Evolutionary conservation across 2,888 invertebrate genomes (phyloP).

Genomic region (Schizaphis graminum): DNA sequence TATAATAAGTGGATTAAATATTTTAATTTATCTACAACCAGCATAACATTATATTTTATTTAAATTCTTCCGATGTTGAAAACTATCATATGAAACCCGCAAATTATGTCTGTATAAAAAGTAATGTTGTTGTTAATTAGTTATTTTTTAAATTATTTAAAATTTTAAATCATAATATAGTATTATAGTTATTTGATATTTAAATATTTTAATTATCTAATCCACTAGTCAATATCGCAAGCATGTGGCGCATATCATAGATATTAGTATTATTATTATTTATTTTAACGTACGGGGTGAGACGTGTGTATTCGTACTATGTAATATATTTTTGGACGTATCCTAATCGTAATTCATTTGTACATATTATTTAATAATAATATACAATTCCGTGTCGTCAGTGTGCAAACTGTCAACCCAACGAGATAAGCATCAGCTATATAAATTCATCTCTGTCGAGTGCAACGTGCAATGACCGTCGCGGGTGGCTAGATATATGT

Average conservation of each 20-base stretch:
- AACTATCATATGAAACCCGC: neutral
- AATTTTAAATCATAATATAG: neutral
- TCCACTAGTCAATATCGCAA: slow-evolving; percentile 35
- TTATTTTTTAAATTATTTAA: neutral
- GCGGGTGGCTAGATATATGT: slow-evolving; percentile 1
- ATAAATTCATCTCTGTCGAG: slow-evolving; percentile 38
- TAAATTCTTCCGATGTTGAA: neutral
- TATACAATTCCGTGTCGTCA: neutral
- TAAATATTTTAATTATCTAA: slow-evolving; percentile 46
- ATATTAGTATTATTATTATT: neutral
- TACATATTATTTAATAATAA: slow-evolving; percentile 18
- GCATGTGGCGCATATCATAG: neutral
- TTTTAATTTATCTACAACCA: neutral
- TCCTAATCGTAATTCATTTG: slow-evolving; percentile 2
- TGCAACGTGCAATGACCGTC: neutral
- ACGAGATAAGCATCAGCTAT: slow-evolving; percentile 44
- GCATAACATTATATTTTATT: neutral
- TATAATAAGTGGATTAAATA: neutral
- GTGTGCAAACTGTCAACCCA: slow-evolving; percentile 24
- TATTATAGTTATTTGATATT: neutral
- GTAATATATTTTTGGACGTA: neutral
- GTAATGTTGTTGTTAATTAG: neutral
- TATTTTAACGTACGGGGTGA: neutral
- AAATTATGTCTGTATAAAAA: neutral
- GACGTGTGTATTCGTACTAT: neutral